These are phyloP conservation scores for Leptinotarsa undecemlineata DNA, from an alignment of 1,140 invertebrate species.

Conservation along the genomic window DNA sequence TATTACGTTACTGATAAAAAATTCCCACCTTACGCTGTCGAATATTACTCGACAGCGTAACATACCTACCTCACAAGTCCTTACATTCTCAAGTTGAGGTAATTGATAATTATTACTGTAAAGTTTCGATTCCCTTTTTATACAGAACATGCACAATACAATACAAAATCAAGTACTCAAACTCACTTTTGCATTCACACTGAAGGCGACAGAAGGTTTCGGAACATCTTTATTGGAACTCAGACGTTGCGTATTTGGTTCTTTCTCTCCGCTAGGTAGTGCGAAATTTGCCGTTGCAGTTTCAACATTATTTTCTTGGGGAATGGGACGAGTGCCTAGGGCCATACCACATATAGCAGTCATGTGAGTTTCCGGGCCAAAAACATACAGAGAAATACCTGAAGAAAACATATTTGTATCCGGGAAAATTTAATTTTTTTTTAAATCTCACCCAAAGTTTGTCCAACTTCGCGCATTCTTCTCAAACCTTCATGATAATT, in stretches of 20 bases:
- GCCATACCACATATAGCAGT: slow-evolving; percentile 98
- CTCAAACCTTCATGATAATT: slow-evolving; percentile 86
- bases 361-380: slow-evolving; percentile 99
- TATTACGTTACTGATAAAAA: too few species aligned
- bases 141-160: too few species aligned
- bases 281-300: slow-evolving; percentile 92
- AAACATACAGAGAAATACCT: slow-evolving; percentile 93
- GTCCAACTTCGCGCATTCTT: slow-evolving; percentile 86
- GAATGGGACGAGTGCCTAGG: slow-evolving; percentile 89
- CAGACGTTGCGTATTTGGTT: slow-evolving; percentile 43
- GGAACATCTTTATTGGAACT: slow-evolving; percentile 28
- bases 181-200: slow-evolving; percentile 9
- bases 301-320: slow-evolving; percentile 65
- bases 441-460: slow-evolving; percentile 63
- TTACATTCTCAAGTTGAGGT: too few species aligned
- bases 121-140: too few species aligned
- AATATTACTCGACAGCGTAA: too few species aligned
- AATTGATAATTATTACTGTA: too few species aligned
- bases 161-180: background rate
- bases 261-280: slow-evolving; percentile 76
- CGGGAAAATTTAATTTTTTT: background rate
- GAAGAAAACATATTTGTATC: slow-evolving; percentile 17
- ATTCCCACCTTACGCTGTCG: too few species aligned
- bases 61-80: too few species aligned
- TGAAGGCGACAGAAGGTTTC: slow-evolving; percentile 27